Conservation (phyloP, 2,888 invertebrate species). For the Drosophila flavopinicola region DNA sequence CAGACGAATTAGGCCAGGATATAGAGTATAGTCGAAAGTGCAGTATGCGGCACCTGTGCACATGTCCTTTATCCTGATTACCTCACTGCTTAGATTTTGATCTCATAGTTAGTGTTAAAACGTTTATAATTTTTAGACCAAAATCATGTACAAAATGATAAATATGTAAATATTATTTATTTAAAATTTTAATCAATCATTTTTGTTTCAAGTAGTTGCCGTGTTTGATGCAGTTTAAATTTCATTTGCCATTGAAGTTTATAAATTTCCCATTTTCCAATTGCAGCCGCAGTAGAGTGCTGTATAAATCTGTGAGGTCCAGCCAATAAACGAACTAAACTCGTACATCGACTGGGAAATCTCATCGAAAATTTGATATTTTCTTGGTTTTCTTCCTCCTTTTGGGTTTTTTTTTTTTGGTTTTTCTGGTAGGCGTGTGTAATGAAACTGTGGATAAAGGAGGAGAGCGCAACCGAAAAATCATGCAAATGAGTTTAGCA, state of each 20-base stretch:
- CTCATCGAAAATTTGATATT: conserved; percentile 21
- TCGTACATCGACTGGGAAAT: conserved; percentile 10
- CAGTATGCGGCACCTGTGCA: too few species aligned
- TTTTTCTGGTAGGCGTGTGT: conserved; percentile 30
- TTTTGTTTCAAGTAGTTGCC: too few species aligned
- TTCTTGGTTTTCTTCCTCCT: neutral
- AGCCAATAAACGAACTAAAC: conserved; percentile 21
- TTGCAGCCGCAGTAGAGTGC: neutral
- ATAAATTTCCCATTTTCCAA: conserved; percentile 1
- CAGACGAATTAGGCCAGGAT: too few species aligned
- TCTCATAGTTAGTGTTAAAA: too few species aligned
- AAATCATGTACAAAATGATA: too few species aligned
- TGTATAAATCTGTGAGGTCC: conserved; percentile 17
- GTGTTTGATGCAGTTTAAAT: neutral
- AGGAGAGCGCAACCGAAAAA: conserved; percentile 40
- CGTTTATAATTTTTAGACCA: too few species aligned
- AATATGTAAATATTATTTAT: too few species aligned
- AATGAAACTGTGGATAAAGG: conserved; percentile 35
- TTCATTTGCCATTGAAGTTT: neutral
- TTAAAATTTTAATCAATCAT: too few species aligned
- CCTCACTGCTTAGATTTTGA: too few species aligned
- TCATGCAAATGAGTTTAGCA: conserved; percentile 75
- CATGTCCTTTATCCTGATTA: too few species aligned
- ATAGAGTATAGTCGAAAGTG: too few species aligned
- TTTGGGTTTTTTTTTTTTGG: neutral